Conservation (phyloP, 1,140 invertebrate genomes). For the Ectropis grisescens region DNA sequence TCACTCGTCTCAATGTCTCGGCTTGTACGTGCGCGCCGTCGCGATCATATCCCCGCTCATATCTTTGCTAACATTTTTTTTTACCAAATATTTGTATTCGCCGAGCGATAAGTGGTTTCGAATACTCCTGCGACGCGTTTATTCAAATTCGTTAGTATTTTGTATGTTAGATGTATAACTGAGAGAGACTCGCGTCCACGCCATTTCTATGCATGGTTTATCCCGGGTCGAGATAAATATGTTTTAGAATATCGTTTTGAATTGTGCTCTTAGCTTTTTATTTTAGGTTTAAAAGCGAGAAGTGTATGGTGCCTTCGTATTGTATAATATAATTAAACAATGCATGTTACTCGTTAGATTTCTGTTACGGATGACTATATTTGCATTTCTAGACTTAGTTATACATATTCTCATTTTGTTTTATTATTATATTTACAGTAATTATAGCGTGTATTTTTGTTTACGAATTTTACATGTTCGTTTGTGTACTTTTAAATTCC, state of each 20-base stretch:
- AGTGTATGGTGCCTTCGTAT: conserved; percentile 45
- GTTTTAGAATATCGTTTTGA: conserved; percentile 35
- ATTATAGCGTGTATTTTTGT: conserved; percentile 60
- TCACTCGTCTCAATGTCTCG: background rate
- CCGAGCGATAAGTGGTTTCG: conserved; percentile 22
- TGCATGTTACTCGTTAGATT: conserved; percentile 46
- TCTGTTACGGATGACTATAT: conserved; percentile 49
- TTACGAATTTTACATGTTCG: conserved; percentile 54
- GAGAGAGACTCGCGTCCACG: no score
- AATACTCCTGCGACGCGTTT: conserved; percentile 27
- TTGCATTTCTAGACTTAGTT: conserved; percentile 66
- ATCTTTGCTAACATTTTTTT: conserved; percentile 24
- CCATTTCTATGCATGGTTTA: conserved; percentile 57
- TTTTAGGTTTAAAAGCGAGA: conserved; percentile 19
- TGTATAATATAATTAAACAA: no score
- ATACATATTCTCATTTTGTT: conserved; percentile 60
- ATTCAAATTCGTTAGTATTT: no score
- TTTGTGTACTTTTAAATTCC: conserved; percentile 57
- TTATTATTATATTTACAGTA: conserved; percentile 55
- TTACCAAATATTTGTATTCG: conserved; percentile 26
- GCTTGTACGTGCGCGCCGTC: conserved; percentile 8
- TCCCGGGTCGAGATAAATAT: conserved; percentile 56
- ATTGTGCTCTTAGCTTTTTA: conserved; percentile 5
- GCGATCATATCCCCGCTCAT: conserved; percentile 37
- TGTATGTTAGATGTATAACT: no score